Conservation (phyloP, 2,888 invertebrate genomes). For the Deilephila elpenor region DNA sequence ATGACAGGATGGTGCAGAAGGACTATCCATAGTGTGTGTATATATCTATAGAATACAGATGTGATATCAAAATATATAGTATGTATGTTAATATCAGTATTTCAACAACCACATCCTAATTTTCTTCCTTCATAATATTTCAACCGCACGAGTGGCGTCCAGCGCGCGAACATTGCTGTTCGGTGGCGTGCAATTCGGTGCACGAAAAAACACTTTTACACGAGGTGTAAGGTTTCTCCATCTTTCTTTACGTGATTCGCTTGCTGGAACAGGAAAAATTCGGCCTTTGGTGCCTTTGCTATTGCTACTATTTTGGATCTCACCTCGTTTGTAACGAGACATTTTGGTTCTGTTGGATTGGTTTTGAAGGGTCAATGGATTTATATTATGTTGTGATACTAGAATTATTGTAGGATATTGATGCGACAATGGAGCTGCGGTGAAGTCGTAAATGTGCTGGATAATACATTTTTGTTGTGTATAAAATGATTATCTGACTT, state of each 20-base stretch:
- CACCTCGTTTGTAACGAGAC: background rate
- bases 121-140: background rate
- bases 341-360: background rate
- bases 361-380: background rate
- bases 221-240: conserved; percentile 41
- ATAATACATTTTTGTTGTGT: too few species aligned
- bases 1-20: too few species aligned
- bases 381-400: too few species aligned
- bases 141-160: conserved; percentile 1
- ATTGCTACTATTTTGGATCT: background rate
- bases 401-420: too few species aligned
- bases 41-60: too few species aligned
- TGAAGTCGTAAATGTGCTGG: too few species aligned
- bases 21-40: too few species aligned
- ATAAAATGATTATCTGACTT: too few species aligned
- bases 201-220: conserved; percentile 47
- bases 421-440: too few species aligned
- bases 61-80: too few species aligned
- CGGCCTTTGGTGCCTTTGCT: background rate
- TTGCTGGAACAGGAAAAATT: conserved; percentile 22
- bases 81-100: background rate
- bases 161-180: conserved; percentile 4
- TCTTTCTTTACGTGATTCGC: conserved; percentile 26
- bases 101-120: background rate
- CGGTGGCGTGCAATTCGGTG: conserved; percentile 21